Evolutionary conservation across 53 echinoderm and acorn worm genomes (phyloP).

Genomic region (Paracentrotus lividus): DNA sequence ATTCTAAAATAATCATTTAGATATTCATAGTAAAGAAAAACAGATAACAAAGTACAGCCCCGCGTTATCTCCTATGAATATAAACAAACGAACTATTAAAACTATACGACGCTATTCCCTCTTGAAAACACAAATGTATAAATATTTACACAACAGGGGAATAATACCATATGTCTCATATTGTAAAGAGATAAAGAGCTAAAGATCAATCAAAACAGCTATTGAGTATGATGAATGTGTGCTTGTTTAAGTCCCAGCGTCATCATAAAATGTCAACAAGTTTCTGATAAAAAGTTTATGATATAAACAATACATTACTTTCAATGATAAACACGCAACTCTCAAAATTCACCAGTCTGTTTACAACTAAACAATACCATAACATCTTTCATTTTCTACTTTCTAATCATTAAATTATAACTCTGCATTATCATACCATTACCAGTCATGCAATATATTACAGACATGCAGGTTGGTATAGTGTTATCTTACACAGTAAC

Average conservation of each 20-base stretch:
- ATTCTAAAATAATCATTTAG: no score
- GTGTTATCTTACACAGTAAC: background rate
- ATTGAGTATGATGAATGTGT: background rate
- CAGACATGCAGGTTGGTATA: background rate
- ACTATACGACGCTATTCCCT: background rate
- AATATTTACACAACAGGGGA: constrained; percentile 1
- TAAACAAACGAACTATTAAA: background rate
- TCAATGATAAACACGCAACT: background rate
- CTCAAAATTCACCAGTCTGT: no score
- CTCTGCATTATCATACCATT: no score
- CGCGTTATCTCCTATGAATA: no score
- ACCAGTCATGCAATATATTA: background rate
- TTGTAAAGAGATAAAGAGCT: background rate
- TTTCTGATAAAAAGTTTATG: background rate
- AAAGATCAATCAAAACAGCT: background rate
- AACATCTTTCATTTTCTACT: background rate
- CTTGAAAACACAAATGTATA: background rate
- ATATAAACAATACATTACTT: background rate
- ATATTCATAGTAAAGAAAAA: no score
- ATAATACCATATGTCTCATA: constrained; percentile 14
- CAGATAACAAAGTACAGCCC: no score
- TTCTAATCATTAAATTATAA: background rate
- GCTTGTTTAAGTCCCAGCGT: background rate
- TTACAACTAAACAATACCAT: no score
- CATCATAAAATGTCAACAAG: background rate